Evolutionary conservation across 2,113 vertebrate species (phyloP), one percentile per base, ranked within the genome.

Genomic region (Atrichornis clamosus): DNA sequence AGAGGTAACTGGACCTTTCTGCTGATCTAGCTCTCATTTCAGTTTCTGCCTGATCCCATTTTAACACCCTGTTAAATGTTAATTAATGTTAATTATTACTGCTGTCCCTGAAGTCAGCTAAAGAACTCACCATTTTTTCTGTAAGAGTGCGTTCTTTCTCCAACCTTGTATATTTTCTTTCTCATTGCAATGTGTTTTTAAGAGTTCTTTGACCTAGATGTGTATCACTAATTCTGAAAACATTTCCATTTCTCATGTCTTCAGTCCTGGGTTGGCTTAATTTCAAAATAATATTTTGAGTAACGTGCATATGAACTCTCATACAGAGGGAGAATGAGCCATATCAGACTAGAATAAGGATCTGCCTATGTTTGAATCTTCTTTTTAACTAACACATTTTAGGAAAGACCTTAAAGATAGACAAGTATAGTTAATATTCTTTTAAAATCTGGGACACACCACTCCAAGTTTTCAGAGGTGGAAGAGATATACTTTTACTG

Each of bases 231-330:
- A 85, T 72, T 88, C 41, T 62, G 46, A 85, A 93, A 74, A 26
- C 5, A 52, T n/a, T 92, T 87, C 17, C 59, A 12, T 53, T 92
- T 90, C 60, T 89, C 39, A 42, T 59, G 27, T 95, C 47, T 92
- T 95, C 47, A 53, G 39, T 55, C 46, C 41, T 53, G 24, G 3
- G 9, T 1, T 94, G 58, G 52, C 65, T 83, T 89, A 20, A 76
- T 76, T 87, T 87, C 81, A 96, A 69, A 89, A 87, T 33, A 89
- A 32, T 74, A 67, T 63, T 75, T 68, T 77, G 14, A 69, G 35
- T 72, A 84, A 68, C 1, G 1, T 23, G 19, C 27, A 32, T 47
- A 79, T 37, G 56, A 90, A 72, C 26, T 81, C 50, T 59, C 16
- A 55, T 21, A 50, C 8, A 52, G 22, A 79, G 7, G 39, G 12